Percentiles rank a stretch among this genome's conserved stretches.
phyloP scores from a whole-genome alignment of 2,113 vertebrate genomes.

The Microtus oregoni region DNA sequence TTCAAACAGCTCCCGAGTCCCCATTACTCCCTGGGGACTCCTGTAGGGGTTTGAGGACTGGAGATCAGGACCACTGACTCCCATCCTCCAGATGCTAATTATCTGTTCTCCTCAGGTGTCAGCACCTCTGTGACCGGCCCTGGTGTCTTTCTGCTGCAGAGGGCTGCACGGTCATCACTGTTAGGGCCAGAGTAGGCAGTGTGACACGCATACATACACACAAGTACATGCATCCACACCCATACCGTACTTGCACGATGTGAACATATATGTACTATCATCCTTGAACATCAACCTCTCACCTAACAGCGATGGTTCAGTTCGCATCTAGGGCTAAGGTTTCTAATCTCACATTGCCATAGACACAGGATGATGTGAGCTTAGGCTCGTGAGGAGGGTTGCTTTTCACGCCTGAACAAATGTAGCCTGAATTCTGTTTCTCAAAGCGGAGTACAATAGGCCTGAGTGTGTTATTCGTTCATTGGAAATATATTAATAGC shows the following conservation, averaged over 20 bases:
- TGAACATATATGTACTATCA: rapidly evolving
- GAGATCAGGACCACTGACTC: neutral
- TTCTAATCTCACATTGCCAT: neutral
- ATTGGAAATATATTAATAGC: neutral
- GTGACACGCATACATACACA: rapidly evolving
- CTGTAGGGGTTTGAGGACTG: neutral
- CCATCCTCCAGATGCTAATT: neutral
- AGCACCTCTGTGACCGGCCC: neutral
- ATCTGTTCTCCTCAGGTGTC: slow-evolving; percentile 36
- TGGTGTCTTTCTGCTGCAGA: neutral
- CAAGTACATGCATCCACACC: neutral
- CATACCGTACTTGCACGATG: neutral
- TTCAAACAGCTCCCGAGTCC: slow-evolving; percentile 27
- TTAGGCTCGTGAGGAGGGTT: neutral
- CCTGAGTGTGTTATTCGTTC: neutral
- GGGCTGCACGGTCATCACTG: neutral
- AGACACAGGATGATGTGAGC: neutral
- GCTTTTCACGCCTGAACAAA: neutral
- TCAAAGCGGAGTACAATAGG: neutral
- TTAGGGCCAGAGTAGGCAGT: neutral
- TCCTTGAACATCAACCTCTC: neutral
- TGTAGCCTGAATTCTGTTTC: neutral
- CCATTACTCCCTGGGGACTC: slow-evolving; percentile 32
- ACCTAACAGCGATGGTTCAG: neutral
- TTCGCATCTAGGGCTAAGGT: neutral